Conservation (phyloP, 1,140 invertebrate species). For the Mycetomoellerius zeteki region DNA sequence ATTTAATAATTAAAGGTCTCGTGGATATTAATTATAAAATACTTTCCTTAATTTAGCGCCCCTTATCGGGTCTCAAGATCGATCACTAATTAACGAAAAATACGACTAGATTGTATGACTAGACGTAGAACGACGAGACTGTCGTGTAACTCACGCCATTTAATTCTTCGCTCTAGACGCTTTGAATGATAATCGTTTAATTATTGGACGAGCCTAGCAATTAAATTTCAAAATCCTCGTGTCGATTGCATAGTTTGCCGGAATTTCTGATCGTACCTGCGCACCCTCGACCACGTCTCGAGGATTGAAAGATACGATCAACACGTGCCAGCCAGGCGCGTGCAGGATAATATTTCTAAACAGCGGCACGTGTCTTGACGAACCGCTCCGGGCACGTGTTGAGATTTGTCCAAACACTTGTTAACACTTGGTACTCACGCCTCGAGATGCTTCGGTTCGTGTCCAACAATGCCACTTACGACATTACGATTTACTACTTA, state of each 20-base stretch:
- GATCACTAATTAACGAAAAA: conserved; percentile 11
- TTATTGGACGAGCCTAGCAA: not conserved
- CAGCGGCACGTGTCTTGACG: conserved; percentile 77
- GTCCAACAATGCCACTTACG: conserved; percentile 12
- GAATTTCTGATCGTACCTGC: conserved; percentile 32
- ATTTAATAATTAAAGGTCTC: not conserved
- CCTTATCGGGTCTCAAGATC: not conserved
- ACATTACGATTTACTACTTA: not conserved
- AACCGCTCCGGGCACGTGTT: conserved; percentile 63
- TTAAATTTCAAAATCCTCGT: not conserved
- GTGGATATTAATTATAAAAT: not conserved
- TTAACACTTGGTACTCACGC: not conserved
- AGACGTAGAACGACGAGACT: conserved; percentile 19
- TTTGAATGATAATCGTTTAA: not conserved
- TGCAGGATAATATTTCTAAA: conserved; percentile 77
- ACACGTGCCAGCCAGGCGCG: conserved; percentile 72
- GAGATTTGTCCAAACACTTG: conserved; percentile 67
- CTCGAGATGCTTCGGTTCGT: not conserved
- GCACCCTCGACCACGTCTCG: conserved; percentile 61
- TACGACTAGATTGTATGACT: conserved; percentile 45
- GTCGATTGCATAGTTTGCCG: not conserved
- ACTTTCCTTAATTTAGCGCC: not conserved
- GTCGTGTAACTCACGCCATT: not conserved
- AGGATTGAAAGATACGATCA: conserved; percentile 70
- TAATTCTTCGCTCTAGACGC: not conserved